Conservation (phyloP, 2,113 vertebrate genomes). For the Ptilorrhoa leucosticta region DNA sequence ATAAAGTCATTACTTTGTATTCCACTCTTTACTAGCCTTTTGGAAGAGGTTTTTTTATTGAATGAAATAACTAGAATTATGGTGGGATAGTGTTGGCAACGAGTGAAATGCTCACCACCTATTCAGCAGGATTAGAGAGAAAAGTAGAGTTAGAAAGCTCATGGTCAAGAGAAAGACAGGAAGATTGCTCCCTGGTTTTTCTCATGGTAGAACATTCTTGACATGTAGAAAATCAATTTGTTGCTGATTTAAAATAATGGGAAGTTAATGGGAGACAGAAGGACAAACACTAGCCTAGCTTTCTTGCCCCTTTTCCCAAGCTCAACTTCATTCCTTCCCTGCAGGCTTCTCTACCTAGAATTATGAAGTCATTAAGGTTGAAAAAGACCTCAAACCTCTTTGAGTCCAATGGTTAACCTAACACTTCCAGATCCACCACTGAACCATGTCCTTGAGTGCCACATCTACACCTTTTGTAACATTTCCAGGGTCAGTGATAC, state of each 20-base stretch:
- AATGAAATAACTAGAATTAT: background rate
- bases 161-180: background rate
- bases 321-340: background rate
- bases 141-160: background rate
- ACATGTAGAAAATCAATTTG: background rate
- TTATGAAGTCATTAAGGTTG: background rate
- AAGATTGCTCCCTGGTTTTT: background rate
- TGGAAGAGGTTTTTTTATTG: background rate
- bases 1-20: background rate
- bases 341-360: background rate
- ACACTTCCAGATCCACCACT: background rate
- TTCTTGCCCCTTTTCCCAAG: background rate
- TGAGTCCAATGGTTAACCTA: background rate
- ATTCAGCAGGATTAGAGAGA: background rate
- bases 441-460: background rate
- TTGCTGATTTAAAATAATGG: background rate
- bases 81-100: background rate
- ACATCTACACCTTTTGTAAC: background rate
- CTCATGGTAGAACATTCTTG: background rate
- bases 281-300: background rate
- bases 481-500: background rate
- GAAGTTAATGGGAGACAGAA: background rate
- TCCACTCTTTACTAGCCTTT: background rate
- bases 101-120: background rate
- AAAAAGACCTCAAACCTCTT: background rate